Evolutionary conservation across 2,113 vertebrate genomes (phyloP), one percentile per base, ranked within the genome.

Genomic region (Peucedramus taeniatus): DNA sequence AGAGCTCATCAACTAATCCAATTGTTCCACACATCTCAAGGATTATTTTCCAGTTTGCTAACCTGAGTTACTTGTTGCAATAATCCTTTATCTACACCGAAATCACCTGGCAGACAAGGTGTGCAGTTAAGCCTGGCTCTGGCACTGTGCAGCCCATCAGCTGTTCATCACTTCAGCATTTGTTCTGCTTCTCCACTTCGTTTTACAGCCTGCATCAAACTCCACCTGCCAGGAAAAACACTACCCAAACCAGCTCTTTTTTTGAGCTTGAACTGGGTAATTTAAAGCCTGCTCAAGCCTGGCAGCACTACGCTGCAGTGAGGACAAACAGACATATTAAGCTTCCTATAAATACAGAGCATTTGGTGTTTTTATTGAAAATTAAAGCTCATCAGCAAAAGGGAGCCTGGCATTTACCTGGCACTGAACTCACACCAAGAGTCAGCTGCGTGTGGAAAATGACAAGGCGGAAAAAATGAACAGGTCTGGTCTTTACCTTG

Each of bases 11-110:
- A 72, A 5, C 63, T 81, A 94, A 96, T 83, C 89, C 71, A 86
- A 83, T 37, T 56, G 59, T 53, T 86, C 90, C 61, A n/a, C 68
- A 4, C 15, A 70, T 70, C 88, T 61, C 66, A 27, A 35, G 65
- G 90, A 77, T 78, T 89, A 83, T 95, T 96, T 94, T 66, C 64
- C 80, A 54, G 47, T 89, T 86, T 81, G 77, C 76, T 50, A 69
- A 69, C 68, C 79, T 26, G 92, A 88, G 71, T 63, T 81, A 70
- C 88, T 70, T 87, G 92, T 77, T 92, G 90, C 72, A 81, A 51
- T 78, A 86, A 90, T 77, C 68, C 54, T 72, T 61, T 53, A 69
- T n/a, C 78, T 61, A 4, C 5, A 54, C 33, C 13, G 64, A 53
- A 80, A 92, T 83, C 92, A 42, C 35, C 7, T 33, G 88, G 83